Evolutionary conservation across 2,797 vertebrate genomes (phyloP).

Genomic region (Rhyacichthys aspro): DNA sequence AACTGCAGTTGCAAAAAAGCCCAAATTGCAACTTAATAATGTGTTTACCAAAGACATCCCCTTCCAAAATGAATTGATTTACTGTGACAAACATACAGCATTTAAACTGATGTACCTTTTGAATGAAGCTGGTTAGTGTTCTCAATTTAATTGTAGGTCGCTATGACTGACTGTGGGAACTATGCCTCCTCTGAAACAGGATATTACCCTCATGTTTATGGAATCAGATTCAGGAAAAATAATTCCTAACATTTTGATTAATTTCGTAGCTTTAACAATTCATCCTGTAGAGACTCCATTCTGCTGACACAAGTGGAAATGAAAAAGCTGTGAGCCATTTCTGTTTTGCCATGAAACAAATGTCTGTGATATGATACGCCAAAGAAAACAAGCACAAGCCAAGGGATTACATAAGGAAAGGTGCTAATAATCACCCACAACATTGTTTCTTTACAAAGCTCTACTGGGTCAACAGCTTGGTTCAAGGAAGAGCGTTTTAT

Average conservation of each 20-base stretch:
- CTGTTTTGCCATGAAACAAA: conserved; percentile 62
- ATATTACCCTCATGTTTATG: conserved; percentile 41
- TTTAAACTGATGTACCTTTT: too few species aligned
- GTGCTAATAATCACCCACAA: conserved; percentile 56
- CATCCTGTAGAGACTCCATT: conserved; percentile 29
- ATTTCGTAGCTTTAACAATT: conserved; percentile 33
- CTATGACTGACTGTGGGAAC: conserved; percentile 53
- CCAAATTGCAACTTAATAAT: neutral
- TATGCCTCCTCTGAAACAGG: conserved; percentile 12
- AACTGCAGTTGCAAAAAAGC: neutral
- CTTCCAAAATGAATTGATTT: too few species aligned
- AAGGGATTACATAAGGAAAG: conserved; percentile 47
- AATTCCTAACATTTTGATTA: conserved; percentile 39
- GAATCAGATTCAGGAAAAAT: conserved; percentile 50
- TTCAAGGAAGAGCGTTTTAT: conserved; percentile 21
- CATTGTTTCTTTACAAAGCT: conserved; percentile 56
- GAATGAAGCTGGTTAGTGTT: neutral
- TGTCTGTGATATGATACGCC: conserved; percentile 52
- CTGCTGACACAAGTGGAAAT: conserved; percentile 42
- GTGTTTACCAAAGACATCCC: neutral
- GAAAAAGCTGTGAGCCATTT: conserved; percentile 47
- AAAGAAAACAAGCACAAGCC: conserved; percentile 58
- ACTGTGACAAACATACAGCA: too few species aligned
- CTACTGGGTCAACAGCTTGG: conserved; percentile 32
- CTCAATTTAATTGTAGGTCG: too few species aligned